phyloP scores from a whole-genome alignment of 2,888 invertebrate genomes.

The Agrilus biguttatus region DNA sequence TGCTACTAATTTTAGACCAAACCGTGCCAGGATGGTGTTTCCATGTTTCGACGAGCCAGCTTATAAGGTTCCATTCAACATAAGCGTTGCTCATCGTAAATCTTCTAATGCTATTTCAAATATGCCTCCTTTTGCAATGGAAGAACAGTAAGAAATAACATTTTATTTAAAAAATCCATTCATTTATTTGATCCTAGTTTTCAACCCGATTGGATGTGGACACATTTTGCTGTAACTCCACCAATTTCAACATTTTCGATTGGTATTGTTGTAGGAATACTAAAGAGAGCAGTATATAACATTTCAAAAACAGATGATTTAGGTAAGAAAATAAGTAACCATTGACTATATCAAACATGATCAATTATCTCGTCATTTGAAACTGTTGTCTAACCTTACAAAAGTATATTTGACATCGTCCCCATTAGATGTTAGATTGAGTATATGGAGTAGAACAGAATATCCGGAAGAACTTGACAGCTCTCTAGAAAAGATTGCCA shows the following conservation, averaged over 20 bases:
- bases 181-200: conserved; percentile 25
- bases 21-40: conserved; percentile 60
- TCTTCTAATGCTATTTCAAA: conserved; percentile 48
- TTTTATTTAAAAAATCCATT: neutral
- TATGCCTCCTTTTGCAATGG: conserved; percentile 41
- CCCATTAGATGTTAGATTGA: conserved; percentile 31
- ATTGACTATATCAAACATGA: neutral
- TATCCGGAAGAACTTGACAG: conserved; percentile 43
- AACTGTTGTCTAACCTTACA: conserved; percentile 3
- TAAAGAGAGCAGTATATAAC: conserved; percentile 23
- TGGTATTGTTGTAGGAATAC: conserved; percentile 56
- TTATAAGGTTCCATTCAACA: conserved; percentile 55
- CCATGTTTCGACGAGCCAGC: conserved; percentile 72
- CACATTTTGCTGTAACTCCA: conserved; percentile 54
- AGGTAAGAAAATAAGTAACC: conserved; percentile 16
- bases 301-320: conserved; percentile 19
- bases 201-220: conserved; percentile 45
- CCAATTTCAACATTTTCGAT: conserved; percentile 65
- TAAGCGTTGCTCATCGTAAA: conserved; percentile 46
- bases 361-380: conserved; percentile 5
- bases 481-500: conserved; percentile 41
- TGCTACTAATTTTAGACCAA: conserved; percentile 55
- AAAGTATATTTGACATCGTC: too few relatives aligned
- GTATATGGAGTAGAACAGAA: conserved; percentile 50
- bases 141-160: conserved; percentile 42